Evolutionary conservation across 2,797 vertebrate species (phyloP).

Genomic region (Tauraco hartlaubi): DNA sequence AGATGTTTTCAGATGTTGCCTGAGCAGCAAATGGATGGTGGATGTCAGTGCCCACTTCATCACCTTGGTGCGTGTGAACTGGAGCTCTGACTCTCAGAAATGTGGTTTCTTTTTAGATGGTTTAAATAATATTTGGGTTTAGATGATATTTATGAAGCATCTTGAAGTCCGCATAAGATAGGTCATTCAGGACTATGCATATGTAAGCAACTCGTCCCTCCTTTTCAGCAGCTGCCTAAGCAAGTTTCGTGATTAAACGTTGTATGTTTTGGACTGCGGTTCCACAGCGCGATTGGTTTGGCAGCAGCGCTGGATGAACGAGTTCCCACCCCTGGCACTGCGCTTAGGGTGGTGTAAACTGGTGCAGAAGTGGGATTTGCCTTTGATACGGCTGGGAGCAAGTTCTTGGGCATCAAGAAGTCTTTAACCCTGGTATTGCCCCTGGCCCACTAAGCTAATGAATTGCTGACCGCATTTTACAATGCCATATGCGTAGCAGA

Average conservation of each 20-base stretch:
- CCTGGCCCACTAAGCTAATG: not conserved
- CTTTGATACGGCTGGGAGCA: not conserved
- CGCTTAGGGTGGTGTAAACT: not conserved
- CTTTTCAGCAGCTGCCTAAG: constrained; percentile 62
- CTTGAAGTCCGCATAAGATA: not conserved
- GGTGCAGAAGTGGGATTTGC: not conserved
- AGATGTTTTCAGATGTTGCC: not conserved
- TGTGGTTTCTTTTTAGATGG: not conserved
- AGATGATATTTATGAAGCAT: constrained; percentile 22
- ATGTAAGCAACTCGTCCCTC: constrained; percentile 28
- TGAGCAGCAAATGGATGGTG: not conserved
- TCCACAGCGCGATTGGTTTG: not conserved
- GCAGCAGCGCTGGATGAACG: not conserved
- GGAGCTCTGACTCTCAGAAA: not conserved
- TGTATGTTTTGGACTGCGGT: constrained; percentile 36
- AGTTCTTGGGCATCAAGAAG: not conserved
- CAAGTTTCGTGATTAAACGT: not conserved
- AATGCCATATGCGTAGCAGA: not conserved
- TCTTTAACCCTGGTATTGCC: not conserved
- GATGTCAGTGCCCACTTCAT: not conserved
- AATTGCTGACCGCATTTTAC: not conserved
- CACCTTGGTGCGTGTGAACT: rapidly evolving
- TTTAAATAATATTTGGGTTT: constrained; percentile 47
- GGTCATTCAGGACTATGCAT: constrained; percentile 9
- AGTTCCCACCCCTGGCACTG: not conserved